Evolutionary conservation across 53 echinoderm and acorn worm species (phyloP), one percentile per base, ranked within the genome.

Genomic region (Patiria pectinifera): DNA sequence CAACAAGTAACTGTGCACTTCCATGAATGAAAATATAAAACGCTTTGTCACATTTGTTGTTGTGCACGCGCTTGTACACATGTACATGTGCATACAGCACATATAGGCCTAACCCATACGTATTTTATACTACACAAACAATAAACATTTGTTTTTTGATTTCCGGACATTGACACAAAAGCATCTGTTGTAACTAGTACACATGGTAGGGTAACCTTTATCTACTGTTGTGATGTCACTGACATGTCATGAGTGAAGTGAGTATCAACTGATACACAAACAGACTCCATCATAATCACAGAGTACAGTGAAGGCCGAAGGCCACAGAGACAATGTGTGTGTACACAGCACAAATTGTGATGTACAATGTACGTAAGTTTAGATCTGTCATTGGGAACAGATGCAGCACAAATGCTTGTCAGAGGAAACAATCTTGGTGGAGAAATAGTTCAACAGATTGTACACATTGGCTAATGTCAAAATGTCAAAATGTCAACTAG

Each of bases 261-360:
- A 45, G 9, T 22, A 79, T 79, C 47, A 79, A 79, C 80, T 79
- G 47, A 47, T 79, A 24, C 48, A 79, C 80, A 79, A 45, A 79
- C 80, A 79, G 44, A 78, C 6, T 10, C 12, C 78, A 78, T 44
- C 14, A 9, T 78, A 35, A 35, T 35, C 12, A 78, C 45, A 78
- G 3, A 16, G 47, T 15, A 16, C 47, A 79, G 15, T 11, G 15
- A 79, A 45, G 48, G 45, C 3, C 80, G 46, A 46, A 45, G 48
- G 80, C 48, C 48, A 79, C 15, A 26, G 7, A 12, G 53, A 79
- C 45, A 47, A 14, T 46, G 15, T 79, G 7, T 16, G 14, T 46
- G 48, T 45, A 79, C 18, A 46, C 16, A 47, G 77, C 46, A 15
- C 48, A 46, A 35, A 45, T 16, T 9, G 80, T 15, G 19, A 44